Evolutionary conservation across 2,888 invertebrate genomes (phyloP), one percentile per base, ranked within the genome.

Genomic region (Latheticus oryzae): DNA sequence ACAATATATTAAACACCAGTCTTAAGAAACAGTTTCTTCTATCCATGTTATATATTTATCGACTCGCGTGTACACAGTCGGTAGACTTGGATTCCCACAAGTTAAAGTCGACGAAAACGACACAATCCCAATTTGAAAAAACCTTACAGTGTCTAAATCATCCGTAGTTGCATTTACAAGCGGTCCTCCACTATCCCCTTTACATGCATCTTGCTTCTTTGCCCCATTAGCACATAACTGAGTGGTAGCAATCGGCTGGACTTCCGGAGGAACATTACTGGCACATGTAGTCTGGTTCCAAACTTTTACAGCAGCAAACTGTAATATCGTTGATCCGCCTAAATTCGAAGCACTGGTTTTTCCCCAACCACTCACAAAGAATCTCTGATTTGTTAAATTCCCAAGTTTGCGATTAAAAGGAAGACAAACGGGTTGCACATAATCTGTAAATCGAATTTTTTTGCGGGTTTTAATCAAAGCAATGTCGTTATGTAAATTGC

Each of bases 361-460:
- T 3, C 90, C 90, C 90, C 90, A 91, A 0, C 90, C 91, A 7
- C 88, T 87, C 1, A 88, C 87, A 24, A 83, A 82, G 66, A 86
- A 83, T 63, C 80, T 78, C 61, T 76, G 61, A 28, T 51, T 60
- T 5, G 60, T 52, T 13, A 67, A 37, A 37, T 64, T 50, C 15
- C 62, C 61, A 9, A 63, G 50, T 9, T 60, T 12, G 13, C 76
- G 76, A 43, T 64, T 62, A 23, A 74, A 68, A 1, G 83, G 83
- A 45, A 83, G 58, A 60, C 83, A 83, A 62, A 83, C 77, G 0
- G 82, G 79, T 51, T 73, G 74, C 2, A 79, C 78, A 45, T 71
- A 81, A 11, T 65, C 71, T 73, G 68, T 67, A 83, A 76, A 66
- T 79, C 75, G 65, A 24, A 76, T 78, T 9, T 68, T 64, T 43